phyloP scores from a whole-genome alignment of 1,140 invertebrate genomes.

The Chlorops oryzae region DNA sequence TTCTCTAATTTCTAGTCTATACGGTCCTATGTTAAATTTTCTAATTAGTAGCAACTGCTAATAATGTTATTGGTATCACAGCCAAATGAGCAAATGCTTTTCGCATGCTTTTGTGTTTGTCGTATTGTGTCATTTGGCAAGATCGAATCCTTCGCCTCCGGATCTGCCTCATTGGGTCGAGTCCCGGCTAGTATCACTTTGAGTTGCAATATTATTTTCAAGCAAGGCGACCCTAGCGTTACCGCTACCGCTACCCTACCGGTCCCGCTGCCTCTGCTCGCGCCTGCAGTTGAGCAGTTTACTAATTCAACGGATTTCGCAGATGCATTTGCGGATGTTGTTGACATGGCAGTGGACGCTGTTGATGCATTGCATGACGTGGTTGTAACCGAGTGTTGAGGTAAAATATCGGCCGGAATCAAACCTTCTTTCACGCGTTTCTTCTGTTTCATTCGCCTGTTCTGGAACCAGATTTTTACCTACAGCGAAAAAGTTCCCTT shows the following conservation, averaged over 20 bases:
- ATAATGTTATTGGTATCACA: slow-evolving; percentile 16
- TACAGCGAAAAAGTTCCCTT: slow-evolving; percentile 41
- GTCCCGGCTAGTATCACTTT: slow-evolving; percentile 57
- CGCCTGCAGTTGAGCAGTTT: not conserved
- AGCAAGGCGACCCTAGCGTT: slow-evolving; percentile 20
- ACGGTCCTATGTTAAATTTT: no score
- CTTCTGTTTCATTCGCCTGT: slow-evolving; percentile 89
- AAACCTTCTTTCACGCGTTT: slow-evolving; percentile 88
- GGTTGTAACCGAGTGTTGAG: slow-evolving; percentile 23
- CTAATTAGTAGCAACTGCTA: no score
- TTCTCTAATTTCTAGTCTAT: no score
- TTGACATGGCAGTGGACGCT: not conserved
- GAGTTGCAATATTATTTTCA: slow-evolving; percentile 19
- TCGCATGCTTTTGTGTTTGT: not conserved
- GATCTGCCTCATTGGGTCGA: slow-evolving; percentile 49
- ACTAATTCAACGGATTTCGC: slow-evolving; percentile 1
- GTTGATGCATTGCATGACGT: slow-evolving; percentile 3
- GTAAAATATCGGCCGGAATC: slow-evolving; percentile 56
- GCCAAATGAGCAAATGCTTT: slow-evolving; percentile 16
- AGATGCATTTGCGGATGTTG: not conserved
- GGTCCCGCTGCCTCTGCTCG: not conserved
- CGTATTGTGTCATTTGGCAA: slow-evolving; percentile 13
- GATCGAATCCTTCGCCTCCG: not conserved
- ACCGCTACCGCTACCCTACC: slow-evolving; percentile 20
- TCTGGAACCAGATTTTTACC: slow-evolving; percentile 91